Evolutionary conservation across 2,797 vertebrate species (phyloP).

Genomic region (Falco naumanni): DNA sequence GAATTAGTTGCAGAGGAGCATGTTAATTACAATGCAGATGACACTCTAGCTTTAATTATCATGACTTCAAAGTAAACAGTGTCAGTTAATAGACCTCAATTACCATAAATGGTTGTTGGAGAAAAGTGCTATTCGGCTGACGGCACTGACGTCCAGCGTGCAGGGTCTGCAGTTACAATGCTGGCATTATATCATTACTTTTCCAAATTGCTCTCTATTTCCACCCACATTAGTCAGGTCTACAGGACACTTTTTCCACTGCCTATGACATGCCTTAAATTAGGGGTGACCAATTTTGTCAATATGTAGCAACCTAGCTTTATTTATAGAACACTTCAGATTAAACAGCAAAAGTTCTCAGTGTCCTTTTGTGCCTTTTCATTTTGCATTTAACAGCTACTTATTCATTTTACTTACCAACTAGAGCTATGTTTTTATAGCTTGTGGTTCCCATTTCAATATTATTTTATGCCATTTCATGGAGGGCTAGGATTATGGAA

Average conservation of each 20-base stretch:
- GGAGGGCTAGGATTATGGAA: constrained; percentile 18
- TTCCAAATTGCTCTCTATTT: constrained; percentile 26
- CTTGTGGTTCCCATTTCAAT: constrained; percentile 42
- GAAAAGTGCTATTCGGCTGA: not conserved
- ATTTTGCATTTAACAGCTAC: constrained; percentile 55
- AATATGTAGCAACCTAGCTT: not conserved
- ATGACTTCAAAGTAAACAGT: not conserved
- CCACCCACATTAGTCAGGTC: constrained; percentile 37
- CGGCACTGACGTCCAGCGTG: not conserved
- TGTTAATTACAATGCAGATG: constrained; percentile 43
- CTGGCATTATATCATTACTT: not conserved
- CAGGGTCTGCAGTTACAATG: constrained; percentile 8
- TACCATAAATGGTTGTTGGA: not conserved
- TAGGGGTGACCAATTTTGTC: constrained; percentile 36
- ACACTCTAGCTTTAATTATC: constrained; percentile 47
- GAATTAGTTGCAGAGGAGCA: constrained; percentile 35
- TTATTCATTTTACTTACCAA: constrained; percentile 50
- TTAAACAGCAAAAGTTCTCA: constrained; percentile 36
- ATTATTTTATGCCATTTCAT: constrained; percentile 54
- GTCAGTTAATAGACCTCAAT: not conserved
- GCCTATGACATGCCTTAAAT: constrained; percentile 22
- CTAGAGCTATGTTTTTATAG: constrained; percentile 32
- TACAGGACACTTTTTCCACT: constrained; percentile 41
- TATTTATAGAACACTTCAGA: constrained; percentile 56
- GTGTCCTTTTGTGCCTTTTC: constrained; percentile 31